phyloP scores from a whole-genome alignment of 2,888 invertebrate genomes.

The Sphaerophoria taeniata region DNA sequence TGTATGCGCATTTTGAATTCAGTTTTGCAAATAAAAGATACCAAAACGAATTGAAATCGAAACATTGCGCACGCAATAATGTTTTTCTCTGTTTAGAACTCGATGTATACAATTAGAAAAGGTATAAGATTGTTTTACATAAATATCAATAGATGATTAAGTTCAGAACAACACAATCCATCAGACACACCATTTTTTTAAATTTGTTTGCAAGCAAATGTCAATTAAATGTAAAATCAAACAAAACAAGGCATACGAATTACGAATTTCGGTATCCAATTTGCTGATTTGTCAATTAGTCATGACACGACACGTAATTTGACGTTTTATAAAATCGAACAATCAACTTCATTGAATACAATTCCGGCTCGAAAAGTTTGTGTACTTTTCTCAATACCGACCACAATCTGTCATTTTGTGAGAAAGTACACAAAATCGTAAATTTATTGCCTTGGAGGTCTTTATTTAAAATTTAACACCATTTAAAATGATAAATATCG shows the following conservation, averaged over 20 bases:
- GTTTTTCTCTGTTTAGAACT: neutral
- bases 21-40: slow-evolving; percentile 45
- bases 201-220: no score
- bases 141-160: neutral
- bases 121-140: neutral
- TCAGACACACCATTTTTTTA: no score
- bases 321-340: slow-evolving; percentile 67
- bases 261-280: slow-evolving; percentile 38
- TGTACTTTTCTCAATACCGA: slow-evolving; percentile 54
- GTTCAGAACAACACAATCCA: no score
- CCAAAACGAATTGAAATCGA: slow-evolving; percentile 55
- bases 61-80: slow-evolving; percentile 67
- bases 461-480: slow-evolving; percentile 73
- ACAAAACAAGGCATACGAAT: slow-evolving; percentile 33
- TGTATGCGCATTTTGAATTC: slow-evolving; percentile 63
- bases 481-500: slow-evolving; percentile 72
- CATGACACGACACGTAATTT: slow-evolving; percentile 38
- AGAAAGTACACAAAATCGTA: slow-evolving; percentile 42
- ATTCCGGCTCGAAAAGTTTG: slow-evolving; percentile 60
- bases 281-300: slow-evolving; percentile 46
- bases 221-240: slow-evolving; percentile 4
- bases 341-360: slow-evolving; percentile 65
- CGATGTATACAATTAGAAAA: neutral
- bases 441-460: slow-evolving; percentile 71
- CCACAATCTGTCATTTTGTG: slow-evolving; percentile 54